A percentile compares a stretch with the other conserved stretches of the same genome.
Conservation (phyloP, 2,888 invertebrate genomes). For the Polydesmus complanatus region DNA sequence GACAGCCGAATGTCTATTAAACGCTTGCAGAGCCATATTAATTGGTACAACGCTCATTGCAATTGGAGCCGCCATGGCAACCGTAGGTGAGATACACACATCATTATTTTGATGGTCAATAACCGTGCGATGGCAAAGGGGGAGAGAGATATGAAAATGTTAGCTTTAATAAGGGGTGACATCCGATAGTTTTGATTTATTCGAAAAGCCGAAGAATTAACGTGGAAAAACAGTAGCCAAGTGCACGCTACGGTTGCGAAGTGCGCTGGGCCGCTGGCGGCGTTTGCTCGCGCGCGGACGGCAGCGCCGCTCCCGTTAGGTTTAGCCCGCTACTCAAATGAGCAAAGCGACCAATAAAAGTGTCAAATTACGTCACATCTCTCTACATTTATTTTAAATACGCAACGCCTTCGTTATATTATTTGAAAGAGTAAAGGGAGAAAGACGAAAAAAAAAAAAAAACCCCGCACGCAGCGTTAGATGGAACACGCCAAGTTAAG, state of each 20-base stretch:
- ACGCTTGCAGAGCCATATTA: constrained; percentile 80
- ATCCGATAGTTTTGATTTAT: neutral
- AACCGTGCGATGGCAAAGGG: too few relatives aligned
- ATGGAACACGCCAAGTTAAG: neutral
- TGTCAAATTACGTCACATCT: neutral
- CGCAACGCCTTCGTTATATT: neutral
- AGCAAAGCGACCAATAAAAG: neutral
- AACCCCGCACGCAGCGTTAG: neutral
- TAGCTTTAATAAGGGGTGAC: too few relatives aligned
- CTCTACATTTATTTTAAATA: neutral
- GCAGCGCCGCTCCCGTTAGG: neutral
- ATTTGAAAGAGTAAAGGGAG: too few relatives aligned
- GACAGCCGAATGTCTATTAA: constrained; percentile 80
- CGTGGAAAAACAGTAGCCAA: neutral
- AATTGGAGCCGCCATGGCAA: constrained; percentile 82
- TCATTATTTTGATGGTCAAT: constrained; percentile 22
- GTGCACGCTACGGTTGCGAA: neutral
- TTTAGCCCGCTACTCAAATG: neutral
- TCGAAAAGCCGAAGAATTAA: neutral
- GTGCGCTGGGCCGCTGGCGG: neutral
- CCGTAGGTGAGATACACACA: constrained; percentile 50
- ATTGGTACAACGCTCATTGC: constrained; percentile 74
- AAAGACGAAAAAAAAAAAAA: too few relatives aligned
- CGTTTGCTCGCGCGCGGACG: too few relatives aligned
- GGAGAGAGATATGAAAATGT: too few relatives aligned